phyloP scores from a whole-genome alignment of 2,888 invertebrate genomes.

The Xestia xanthographa region DNA sequence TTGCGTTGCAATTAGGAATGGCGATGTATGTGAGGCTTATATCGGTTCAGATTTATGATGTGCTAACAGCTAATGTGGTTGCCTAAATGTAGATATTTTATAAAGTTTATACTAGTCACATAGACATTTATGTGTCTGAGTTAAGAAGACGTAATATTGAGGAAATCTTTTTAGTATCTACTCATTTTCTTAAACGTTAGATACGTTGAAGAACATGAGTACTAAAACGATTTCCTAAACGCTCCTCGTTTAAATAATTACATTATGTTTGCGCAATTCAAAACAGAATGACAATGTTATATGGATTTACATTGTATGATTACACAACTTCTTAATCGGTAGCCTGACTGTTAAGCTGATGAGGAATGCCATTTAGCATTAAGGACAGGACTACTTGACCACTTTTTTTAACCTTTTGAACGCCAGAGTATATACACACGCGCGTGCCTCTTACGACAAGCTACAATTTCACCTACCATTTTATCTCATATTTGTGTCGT shows the following conservation, averaged over 20 bases:
- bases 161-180: not conserved
- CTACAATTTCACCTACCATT: no score
- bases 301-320: no score
- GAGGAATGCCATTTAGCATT: not conserved
- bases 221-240: no score
- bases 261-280: not conserved
- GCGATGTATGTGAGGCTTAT: slow-evolving; percentile 9
- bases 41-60: slow-evolving; percentile 20
- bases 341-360: not conserved
- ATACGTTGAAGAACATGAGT: no score
- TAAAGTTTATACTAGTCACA: no score
- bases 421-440: no score
- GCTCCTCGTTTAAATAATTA: no score
- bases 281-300: not conserved
- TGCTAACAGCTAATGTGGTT: not conserved
- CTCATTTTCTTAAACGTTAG: not conserved
- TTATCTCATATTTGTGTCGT: no score
- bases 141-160: not conserved
- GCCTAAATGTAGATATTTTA: not conserved
- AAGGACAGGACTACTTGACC: not conserved
- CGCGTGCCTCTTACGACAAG: no score
- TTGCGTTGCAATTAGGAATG: slow-evolving; percentile 19
- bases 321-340: no score
- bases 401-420: not conserved
- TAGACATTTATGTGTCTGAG: not conserved